A percentile compares a stretch with the other conserved stretches of the same genome.
Conservation (phyloP, 2,888 invertebrate genomes). For the Plagiodera versicolora region DNA sequence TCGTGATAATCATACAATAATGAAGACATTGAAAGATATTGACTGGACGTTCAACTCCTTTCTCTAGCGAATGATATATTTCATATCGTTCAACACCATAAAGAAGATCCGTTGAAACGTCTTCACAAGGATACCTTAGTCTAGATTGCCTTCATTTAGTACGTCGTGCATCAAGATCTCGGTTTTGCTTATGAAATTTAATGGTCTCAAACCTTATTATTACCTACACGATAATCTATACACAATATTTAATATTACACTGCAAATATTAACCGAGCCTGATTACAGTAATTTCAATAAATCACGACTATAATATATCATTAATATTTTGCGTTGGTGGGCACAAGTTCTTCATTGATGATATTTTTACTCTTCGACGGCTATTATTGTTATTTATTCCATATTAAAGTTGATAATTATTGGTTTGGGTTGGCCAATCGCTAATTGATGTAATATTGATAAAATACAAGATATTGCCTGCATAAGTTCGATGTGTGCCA, state of each 20-base stretch:
- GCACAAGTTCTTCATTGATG: constrained; percentile 33
- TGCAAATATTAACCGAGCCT: constrained; percentile 45
- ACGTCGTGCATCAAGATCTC: constrained; percentile 53
- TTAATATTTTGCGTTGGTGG: constrained; percentile 38
- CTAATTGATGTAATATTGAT: constrained; percentile 18
- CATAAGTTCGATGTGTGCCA: not conserved
- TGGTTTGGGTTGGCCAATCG: constrained; percentile 25
- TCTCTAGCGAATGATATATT: constrained; percentile 8
- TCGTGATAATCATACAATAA: not conserved
- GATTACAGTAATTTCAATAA: constrained; percentile 49
- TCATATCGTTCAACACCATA: constrained; percentile 18
- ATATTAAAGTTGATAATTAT: constrained; percentile 32
- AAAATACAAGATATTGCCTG: not conserved
- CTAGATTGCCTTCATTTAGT: constrained; percentile 47
- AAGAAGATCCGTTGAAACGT: constrained; percentile 28
- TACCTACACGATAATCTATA: constrained; percentile 50
- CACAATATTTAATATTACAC: constrained; percentile 47
- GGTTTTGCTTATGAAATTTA: constrained; percentile 54
- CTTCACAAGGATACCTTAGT: constrained; percentile 35
- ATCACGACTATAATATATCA: constrained; percentile 41
- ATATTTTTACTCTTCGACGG: constrained; percentile 19
- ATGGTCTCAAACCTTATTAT: constrained; percentile 51
- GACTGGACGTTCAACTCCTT: constrained; percentile 16
- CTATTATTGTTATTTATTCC: constrained; percentile 34
- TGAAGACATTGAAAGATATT: not conserved